These are phyloP conservation scores for Corvus cornix DNA, from an alignment of 2,113 vertebrate species.

Conservation along the genomic window DNA sequence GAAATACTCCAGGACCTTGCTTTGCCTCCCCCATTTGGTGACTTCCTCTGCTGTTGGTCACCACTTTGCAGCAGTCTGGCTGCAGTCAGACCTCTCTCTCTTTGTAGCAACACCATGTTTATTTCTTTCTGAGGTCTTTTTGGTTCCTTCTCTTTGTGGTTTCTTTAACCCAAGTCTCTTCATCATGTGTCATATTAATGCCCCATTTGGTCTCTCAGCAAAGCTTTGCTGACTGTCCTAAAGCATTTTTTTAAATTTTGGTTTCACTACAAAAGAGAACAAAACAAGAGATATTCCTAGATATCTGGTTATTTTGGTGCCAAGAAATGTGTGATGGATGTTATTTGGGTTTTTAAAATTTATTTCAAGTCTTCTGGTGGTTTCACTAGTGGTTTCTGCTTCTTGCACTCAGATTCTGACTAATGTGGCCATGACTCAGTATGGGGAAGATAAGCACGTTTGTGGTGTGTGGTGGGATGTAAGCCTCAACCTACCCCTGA, in stretches of 20 bases:
- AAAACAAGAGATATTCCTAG: not conserved
- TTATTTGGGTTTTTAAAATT: not conserved
- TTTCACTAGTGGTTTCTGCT: not conserved
- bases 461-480: not conserved
- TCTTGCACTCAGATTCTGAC: not conserved
- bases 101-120: not conserved
- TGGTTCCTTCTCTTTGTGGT: not conserved
- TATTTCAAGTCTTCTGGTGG: not conserved
- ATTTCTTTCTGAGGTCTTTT: not conserved
- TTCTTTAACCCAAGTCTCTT: not conserved
- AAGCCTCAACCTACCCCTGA: not conserved
- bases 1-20: not conserved
- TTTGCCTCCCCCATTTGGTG: not conserved
- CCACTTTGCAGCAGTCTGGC: not conserved
- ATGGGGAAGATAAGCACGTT: not conserved
- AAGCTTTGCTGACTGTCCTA: not conserved
- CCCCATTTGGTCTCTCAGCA: not conserved
- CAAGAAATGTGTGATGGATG: not conserved
- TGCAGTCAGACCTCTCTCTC: not conserved
- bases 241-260: not conserved
- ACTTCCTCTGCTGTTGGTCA: not conserved
- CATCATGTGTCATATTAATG: not conserved
- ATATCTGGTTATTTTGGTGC: not conserved
- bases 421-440: not conserved
- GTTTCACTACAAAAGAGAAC: not conserved